phyloP scores from a whole-genome alignment of 1,140 invertebrate species.

The Drosophila truncata region DNA sequence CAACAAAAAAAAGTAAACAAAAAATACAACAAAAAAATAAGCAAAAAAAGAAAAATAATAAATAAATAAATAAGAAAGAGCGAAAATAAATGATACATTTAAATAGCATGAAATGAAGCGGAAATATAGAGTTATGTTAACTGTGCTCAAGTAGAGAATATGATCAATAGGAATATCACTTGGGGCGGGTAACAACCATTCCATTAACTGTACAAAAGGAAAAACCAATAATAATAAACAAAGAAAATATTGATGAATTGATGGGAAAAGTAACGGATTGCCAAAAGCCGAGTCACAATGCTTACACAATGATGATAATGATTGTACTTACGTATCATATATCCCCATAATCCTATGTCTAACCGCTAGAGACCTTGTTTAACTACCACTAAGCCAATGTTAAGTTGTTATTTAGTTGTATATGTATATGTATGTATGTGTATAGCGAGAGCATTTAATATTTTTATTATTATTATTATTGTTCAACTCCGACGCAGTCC shows the following conservation, averaged over 20 bases:
- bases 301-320: slow-evolving; percentile 32
- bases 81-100: slow-evolving; percentile 29
- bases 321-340: slow-evolving; percentile 32
- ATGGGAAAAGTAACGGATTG: slow-evolving; percentile 20
- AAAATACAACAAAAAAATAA: slow-evolving; percentile 4
- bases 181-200: slow-evolving; percentile 51
- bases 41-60: not conserved
- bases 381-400: slow-evolving; percentile 40
- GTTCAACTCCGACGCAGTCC: slow-evolving; percentile 9
- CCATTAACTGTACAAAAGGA: slow-evolving; percentile 73
- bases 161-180: slow-evolving; percentile 43
- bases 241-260: not conserved
- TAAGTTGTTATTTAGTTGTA: slow-evolving; percentile 55
- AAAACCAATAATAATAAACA: slow-evolving; percentile 24
- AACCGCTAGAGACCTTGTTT: slow-evolving; percentile 42
- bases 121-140: slow-evolving; percentile 37
- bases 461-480: slow-evolving; percentile 3
- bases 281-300: slow-evolving; percentile 29
- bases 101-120: slow-evolving; percentile 37
- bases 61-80: slow-evolving; percentile 7
- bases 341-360: slow-evolving; percentile 40
- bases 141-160: slow-evolving; percentile 54
- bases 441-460: slow-evolving; percentile 42
- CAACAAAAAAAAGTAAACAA: not conserved
- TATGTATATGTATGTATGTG: slow-evolving; percentile 41